Evolutionary conservation across 2,113 vertebrate species (phyloP), one percentile per base, ranked within the genome.

Genomic region (Salvator merianae): DNA sequence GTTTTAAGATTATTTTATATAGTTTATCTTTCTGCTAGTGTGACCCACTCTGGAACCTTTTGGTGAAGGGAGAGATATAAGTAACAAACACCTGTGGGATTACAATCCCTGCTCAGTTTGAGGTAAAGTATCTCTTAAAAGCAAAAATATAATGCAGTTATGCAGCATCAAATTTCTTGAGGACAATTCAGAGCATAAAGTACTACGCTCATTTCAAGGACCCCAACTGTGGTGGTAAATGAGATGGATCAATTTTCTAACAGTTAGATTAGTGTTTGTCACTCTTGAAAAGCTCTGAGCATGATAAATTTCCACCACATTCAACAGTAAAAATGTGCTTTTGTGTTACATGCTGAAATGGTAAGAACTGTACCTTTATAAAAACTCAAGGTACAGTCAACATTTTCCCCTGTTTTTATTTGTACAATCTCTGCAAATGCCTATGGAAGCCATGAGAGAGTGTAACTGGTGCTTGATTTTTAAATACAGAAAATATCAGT

Each of bases 361-460:
- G 14, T 62, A 43, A 82, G 53, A 43, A 12, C 20, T 13, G 22
- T 32, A n/a, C 10, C 34, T 63, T 74, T 82, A 34, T 30, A 36
- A 75, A 28, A 20, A 2, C 59, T 65, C 55, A 34, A 28, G 9
- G 75, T 62, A 63, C 36, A 32, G 36, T 50, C 18, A 43, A 50
- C 18, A 34, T 10, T 28, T 38, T 34, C 7, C 43, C n/a, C 5
- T 28, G 4, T 2, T 55, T 70, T 68, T 50, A 24, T 55, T 30
- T 82, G 16, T 80, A 81, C 79, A 78, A 13, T 5, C 5, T 0
- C 0, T 77, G 12, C 3, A 12, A 50, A 2, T 74, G 84, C 16
- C 74, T 20, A 0, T 1, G 32, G 40, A n/a, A 70, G 59, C 24
- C 9, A 30, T 20, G 78, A 53, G n/a, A 53, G 0, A 2, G 4